Evolutionary conservation across 2,888 invertebrate species (phyloP).

Genomic region (Dermolepida albohirtum): DNA sequence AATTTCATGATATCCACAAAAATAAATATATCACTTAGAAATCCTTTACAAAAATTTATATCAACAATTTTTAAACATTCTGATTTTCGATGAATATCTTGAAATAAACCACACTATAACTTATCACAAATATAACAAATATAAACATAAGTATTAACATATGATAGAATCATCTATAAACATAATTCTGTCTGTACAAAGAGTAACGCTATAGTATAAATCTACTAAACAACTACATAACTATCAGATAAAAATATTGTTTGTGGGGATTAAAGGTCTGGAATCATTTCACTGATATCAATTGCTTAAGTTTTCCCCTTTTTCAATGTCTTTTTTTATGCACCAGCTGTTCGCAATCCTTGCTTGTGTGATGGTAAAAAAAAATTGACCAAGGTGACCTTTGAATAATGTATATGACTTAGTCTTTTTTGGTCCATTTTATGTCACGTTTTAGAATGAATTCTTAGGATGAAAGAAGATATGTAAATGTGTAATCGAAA

Average conservation of each 20-base stretch:
- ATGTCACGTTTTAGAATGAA: constrained; percentile 7
- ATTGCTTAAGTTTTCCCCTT: background rate
- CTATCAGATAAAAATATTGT: constrained; percentile 27
- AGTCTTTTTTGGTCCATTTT: constrained; percentile 30
- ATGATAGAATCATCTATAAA: background rate
- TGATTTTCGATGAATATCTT: no score
- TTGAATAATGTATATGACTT: constrained; percentile 10
- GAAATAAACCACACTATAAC: no score
- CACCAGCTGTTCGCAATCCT: background rate
- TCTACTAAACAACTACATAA: constrained; percentile 24
- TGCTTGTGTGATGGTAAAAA: constrained; percentile 7
- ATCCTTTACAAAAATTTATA: no score
- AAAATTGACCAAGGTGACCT: constrained; percentile 38
- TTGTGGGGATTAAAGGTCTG: constrained; percentile 1
- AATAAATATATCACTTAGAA: no score
- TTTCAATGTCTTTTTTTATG: background rate
- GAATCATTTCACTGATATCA: constrained; percentile 3
- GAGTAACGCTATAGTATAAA: constrained; percentile 18
- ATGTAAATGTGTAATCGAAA: constrained; percentile 14
- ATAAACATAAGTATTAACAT: no score
- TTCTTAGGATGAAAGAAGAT: constrained; percentile 1
- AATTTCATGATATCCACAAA: no score
- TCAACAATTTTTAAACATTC: no score
- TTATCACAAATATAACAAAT: no score
- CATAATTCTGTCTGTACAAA: background rate